Percentiles rank a stretch among this genome's conserved stretches.
These are phyloP conservation scores for Solea senegalensis DNA, from an alignment of 2,113 vertebrate genomes.

Conservation along the genomic window DNA sequence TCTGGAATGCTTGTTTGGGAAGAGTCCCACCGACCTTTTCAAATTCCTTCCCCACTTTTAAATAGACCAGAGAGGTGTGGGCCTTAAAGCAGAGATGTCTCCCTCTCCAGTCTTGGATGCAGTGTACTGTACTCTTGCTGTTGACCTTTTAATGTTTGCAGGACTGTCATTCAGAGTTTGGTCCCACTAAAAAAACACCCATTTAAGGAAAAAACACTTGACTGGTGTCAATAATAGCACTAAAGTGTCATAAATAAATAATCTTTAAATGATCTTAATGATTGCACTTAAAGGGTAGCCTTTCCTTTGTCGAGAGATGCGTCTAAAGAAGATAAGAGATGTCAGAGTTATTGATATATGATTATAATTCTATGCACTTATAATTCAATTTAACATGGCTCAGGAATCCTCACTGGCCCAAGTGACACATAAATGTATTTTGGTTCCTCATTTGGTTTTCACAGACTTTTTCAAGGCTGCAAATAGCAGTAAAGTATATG, in stretches of 20 bases:
- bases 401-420: constrained; percentile 2
- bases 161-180: not conserved
- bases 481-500: constrained; percentile 36
- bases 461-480: constrained; percentile 13
- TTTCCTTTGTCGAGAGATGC: not conserved
- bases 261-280: not conserved
- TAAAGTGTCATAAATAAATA: not conserved
- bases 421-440: constrained; percentile 17
- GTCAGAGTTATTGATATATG: not conserved
- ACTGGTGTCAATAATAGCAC: not conserved
- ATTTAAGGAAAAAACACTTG: not conserved
- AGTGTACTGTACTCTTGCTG: constrained; percentile 27
- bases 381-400: not conserved
- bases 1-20: constrained; percentile 64
- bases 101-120: constrained; percentile 29
- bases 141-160: constrained; percentile 33
- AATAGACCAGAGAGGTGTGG: constrained; percentile 67
- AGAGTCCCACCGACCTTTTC: constrained; percentile 62
- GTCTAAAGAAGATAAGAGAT: not conserved
- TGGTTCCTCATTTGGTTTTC: constrained; percentile 32
- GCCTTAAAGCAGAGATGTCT: constrained; percentile 41
- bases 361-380: too few relatives aligned
- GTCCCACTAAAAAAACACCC: constrained; percentile 8
- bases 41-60: constrained; percentile 74
- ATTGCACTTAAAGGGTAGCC: not conserved